phyloP scores from a whole-genome alignment of 2,888 invertebrate genomes.

The Himalopsyche tibetana region DNA sequence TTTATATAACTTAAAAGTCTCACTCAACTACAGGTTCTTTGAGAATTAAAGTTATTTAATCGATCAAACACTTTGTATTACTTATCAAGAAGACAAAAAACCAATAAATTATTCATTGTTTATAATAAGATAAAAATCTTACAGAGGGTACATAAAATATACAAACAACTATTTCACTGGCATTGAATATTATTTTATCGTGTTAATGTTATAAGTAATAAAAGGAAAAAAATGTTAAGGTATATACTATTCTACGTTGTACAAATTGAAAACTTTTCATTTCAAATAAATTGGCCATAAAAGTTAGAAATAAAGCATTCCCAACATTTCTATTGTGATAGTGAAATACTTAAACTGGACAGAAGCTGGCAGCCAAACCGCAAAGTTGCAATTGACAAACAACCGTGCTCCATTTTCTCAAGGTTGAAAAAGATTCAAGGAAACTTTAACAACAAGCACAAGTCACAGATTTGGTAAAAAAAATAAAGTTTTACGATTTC shows the following conservation, averaged over 20 bases:
- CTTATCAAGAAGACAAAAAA: too few relatives aligned
- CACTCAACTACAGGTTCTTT: too few relatives aligned
- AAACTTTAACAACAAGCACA: background rate
- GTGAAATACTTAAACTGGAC: background rate
- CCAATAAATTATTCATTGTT: too few relatives aligned
- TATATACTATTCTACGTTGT: background rate
- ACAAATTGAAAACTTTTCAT: background rate
- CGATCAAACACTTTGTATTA: too few relatives aligned
- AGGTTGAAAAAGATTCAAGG: conserved; percentile 22
- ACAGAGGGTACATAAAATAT: too few relatives aligned
- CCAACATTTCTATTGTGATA: background rate
- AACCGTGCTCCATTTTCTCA: conserved; percentile 13
- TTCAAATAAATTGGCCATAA: conserved; percentile 6
- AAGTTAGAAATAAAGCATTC: background rate
- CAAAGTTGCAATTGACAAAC: background rate
- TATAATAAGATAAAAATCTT: too few relatives aligned
- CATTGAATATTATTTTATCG: too few relatives aligned
- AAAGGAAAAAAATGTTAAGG: too few relatives aligned
- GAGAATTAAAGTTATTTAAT: too few relatives aligned
- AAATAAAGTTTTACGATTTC: background rate
- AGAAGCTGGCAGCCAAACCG: background rate
- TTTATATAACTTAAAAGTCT: too few relatives aligned
- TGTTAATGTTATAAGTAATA: too few relatives aligned
- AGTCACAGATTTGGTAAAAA: background rate
- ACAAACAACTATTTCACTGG: too few relatives aligned